Percentiles rank a stretch among this genome's conserved stretches.
Conservation (phyloP, 1,140 invertebrate genomes). For the Apis cerana region DNA sequence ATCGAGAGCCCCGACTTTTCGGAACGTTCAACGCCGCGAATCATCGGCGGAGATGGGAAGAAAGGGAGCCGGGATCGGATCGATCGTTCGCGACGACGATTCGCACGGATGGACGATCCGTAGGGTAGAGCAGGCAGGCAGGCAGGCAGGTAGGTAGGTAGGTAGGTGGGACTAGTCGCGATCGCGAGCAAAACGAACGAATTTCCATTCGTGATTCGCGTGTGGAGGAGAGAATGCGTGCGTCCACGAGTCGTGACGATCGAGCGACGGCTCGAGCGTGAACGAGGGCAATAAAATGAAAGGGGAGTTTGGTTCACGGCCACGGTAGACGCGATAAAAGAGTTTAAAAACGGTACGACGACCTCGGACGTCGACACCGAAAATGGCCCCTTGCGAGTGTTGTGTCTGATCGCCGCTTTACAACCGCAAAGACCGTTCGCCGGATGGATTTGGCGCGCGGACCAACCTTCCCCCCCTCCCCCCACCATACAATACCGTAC, state of each 20-base stretch:
- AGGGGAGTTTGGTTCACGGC: neutral
- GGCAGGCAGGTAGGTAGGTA: too few relatives aligned
- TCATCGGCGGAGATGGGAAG: too few relatives aligned
- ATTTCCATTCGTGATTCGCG: too few relatives aligned
- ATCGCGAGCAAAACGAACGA: slow-evolving; percentile 25
- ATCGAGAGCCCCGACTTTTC: too few relatives aligned
- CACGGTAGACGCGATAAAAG: slow-evolving; percentile 60
- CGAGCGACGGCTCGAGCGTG: neutral
- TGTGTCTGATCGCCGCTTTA: slow-evolving; percentile 60
- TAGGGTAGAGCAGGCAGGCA: too few relatives aligned
- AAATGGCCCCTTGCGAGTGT: slow-evolving; percentile 39
- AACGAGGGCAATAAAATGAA: neutral
- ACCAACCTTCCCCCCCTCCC: neutral
- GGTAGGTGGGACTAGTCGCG: too few relatives aligned
- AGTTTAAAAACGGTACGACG: slow-evolving; percentile 45
- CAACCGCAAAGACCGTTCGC: slow-evolving; percentile 41
- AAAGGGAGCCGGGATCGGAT: too few relatives aligned
- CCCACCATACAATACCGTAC: slow-evolving; percentile 26
- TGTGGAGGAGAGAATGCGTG: too few relatives aligned
- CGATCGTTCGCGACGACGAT: too few relatives aligned
- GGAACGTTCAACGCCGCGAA: too few relatives aligned
- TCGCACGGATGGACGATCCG: too few relatives aligned
- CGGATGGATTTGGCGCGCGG: slow-evolving; percentile 35
- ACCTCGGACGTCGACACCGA: slow-evolving; percentile 52
- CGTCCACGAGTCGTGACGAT: neutral